Base-by-base conservation (phyloP, 2,113 vertebrate genomes). In the Festucalex cinctus region DNA sequence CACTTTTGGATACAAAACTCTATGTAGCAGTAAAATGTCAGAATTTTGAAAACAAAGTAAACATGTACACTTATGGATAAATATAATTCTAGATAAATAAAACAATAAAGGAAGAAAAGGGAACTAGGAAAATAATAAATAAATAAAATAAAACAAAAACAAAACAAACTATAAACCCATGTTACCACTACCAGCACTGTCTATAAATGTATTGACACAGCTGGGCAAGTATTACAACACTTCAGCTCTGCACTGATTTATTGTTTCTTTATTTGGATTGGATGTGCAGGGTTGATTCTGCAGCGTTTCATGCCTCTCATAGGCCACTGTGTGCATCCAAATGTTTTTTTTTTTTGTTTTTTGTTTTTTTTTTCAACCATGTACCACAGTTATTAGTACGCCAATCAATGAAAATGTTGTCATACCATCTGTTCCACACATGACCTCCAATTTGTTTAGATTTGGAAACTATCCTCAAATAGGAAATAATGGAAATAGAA, bases 211-310 rank as follows among this genome's bases (percentile, higher is more conserved):
- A n/a, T n/a, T n/a, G n/a, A n/a, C n/a, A n/a, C n/a, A n/a, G n/a
- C n/a, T n/a, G n/a, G n/a, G n/a, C n/a, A n/a, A n/a, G n/a, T n/a
- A n/a, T n/a, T n/a, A n/a, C 24, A 56, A 56, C 53, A 56, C 24
- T 56, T 56, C 53, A 56, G 53, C 53, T 56, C 24, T 28, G 24
- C 53, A 16, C 53, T 56, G 53, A 56, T 56, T 56, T 56, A 56
- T 56, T 56, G 53, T 26, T 56, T 28, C 53, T 28, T 56, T 56
- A 56, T 56, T 56, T 56, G 53, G 53, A 6, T 10, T 28, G 53
- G 53, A 28, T 56, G 24, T 28, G 24, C 53, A 56, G 1, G 5
- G 9, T 54, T 54, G 22, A 22, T 26, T 54, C 24, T 26, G 53
- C 53, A 17, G 6, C 53, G 28, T 5, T 22, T 10, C 13, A 14